Percentiles rank a stretch among this genome's conserved stretches.
These are phyloP conservation scores for Mesitornis unicolor DNA, from an alignment of 2,113 vertebrate species.

Conservation along the genomic window DNA sequence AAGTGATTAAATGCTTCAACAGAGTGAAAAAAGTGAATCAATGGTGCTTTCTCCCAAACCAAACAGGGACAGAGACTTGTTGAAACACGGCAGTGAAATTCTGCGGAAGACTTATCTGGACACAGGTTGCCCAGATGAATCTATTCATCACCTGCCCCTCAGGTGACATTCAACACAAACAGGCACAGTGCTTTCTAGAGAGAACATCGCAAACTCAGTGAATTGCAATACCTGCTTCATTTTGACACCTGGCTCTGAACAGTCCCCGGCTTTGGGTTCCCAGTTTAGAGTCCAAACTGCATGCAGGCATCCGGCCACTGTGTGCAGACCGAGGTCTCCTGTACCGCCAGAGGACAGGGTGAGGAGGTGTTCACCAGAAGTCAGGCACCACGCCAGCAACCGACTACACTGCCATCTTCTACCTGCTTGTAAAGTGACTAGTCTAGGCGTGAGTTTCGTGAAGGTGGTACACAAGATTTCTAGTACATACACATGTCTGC, in stretches of 20 bases:
- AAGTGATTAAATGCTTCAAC: background rate
- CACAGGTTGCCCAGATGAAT: background rate
- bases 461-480: background rate
- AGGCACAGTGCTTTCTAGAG: background rate
- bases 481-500: fast-evolving
- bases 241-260: background rate
- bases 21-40: background rate
- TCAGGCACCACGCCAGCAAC: no score
- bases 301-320: background rate
- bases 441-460: fast-evolving
- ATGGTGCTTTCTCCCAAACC: background rate
- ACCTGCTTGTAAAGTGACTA: background rate
- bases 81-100: background rate
- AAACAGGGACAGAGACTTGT: background rate
- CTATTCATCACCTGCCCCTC: background rate
- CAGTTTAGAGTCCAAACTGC: background rate
- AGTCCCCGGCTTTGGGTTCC: background rate
- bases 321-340: fast-evolving
- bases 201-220: background rate
- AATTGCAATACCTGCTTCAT: background rate
- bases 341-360: background rate
- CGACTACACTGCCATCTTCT: background rate
- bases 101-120: background rate
- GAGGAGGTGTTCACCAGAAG: background rate
- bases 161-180: background rate